A percentile compares a stretch with the other conserved stretches of the same genome.
Conservation (phyloP, 2,113 vertebrate species). For the Anguilla japonica region DNA sequence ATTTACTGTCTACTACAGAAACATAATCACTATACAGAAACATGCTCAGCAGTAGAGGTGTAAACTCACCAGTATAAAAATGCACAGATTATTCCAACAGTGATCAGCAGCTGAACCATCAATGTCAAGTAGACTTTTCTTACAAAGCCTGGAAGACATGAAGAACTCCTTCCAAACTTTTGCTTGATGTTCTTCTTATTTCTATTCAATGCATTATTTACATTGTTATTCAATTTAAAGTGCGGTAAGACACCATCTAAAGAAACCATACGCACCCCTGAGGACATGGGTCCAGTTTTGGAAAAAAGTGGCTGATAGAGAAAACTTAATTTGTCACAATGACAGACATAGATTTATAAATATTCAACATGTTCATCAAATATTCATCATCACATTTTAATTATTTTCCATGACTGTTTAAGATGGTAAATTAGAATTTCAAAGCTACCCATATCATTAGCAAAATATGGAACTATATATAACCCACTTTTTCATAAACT, state of each 20-base stretch:
- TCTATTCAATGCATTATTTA: not conserved
- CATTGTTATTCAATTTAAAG: not conserved
- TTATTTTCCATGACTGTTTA: not conserved
- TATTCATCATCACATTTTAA: not conserved
- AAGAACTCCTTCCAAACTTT: not conserved
- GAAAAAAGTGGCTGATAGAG: not conserved
- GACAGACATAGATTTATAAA: not conserved
- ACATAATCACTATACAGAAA: too few relatives aligned
- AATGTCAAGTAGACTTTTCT: slow-evolving; percentile 77
- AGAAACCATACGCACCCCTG: not conserved
- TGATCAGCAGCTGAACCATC: slow-evolving; percentile 71
- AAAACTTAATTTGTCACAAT: not conserved
- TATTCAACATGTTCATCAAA: not conserved
- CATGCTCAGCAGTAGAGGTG: too few relatives aligned
- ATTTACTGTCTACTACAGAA: too few relatives aligned
- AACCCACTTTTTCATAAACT: not conserved
- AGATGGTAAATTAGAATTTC: not conserved
- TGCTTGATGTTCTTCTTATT: not conserved
- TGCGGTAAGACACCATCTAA: not conserved
- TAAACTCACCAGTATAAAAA: slow-evolving; percentile 77
- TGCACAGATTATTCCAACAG: slow-evolving; percentile 68
- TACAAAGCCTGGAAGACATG: slow-evolving; percentile 70
- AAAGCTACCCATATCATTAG: not conserved
- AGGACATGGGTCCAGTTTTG: not conserved
- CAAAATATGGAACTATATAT: not conserved